These are phyloP conservation scores for Steromphala cineraria DNA, from an alignment of 2,888 invertebrate genomes.

Conservation along the genomic window DNA sequence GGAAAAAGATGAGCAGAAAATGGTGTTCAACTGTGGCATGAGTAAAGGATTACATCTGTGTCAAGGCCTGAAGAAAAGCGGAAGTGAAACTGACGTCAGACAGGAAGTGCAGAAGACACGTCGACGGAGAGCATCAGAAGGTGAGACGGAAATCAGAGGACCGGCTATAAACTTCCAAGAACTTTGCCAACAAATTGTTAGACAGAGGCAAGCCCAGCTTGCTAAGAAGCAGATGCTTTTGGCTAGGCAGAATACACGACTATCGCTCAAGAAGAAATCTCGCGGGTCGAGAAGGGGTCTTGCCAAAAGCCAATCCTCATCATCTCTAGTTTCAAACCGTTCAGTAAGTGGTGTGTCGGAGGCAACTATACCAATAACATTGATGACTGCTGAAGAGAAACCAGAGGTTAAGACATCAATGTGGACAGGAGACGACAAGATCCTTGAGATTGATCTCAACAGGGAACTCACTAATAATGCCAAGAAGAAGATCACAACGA, in stretches of 20 bases:
- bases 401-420: slow-evolving; percentile 35
- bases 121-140: slow-evolving; percentile 39
- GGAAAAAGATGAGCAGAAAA: slow-evolving; percentile 46
- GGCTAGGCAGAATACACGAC: slow-evolving; percentile 23
- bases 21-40: slow-evolving; percentile 37
- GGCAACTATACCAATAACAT: neutral
- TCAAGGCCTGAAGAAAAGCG: slow-evolving; percentile 42
- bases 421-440: slow-evolving; percentile 62
- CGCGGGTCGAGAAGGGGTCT: neutral
- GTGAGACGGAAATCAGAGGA: slow-evolving; percentile 38
- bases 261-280: neutral
- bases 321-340: slow-evolving; percentile 8
- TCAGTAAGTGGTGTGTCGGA: neutral
- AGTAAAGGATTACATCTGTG: slow-evolving; percentile 39
- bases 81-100: slow-evolving; percentile 41
- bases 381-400: slow-evolving; percentile 28
- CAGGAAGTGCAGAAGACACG: neutral
- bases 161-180: slow-evolving; percentile 50
- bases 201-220: slow-evolving; percentile 36
- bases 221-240: slow-evolving; percentile 17
- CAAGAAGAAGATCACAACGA: slow-evolving; percentile 44
- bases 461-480: slow-evolving; percentile 52
- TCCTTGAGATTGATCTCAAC: slow-evolving; percentile 59
- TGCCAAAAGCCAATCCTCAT: neutral
- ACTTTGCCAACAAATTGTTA: slow-evolving; percentile 42